phyloP scores from a whole-genome alignment of 2,888 invertebrate species.

The Drosophila meridionalis region DNA sequence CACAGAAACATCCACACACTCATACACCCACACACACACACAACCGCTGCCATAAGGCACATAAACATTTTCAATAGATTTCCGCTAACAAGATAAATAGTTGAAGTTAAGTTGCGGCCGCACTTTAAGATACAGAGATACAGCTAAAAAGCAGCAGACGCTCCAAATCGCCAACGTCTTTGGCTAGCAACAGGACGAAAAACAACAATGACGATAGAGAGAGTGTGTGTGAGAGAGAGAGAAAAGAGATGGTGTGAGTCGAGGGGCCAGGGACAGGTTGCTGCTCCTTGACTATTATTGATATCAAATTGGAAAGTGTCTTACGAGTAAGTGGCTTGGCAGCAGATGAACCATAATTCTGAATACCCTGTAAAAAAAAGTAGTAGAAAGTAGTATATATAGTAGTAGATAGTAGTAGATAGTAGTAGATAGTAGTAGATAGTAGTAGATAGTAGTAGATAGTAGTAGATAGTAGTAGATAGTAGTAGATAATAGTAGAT shows the following conservation, averaged over 20 bases:
- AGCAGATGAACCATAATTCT: slow-evolving; percentile 6
- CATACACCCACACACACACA: background rate
- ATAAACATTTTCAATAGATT: slow-evolving; percentile 79
- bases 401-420: too few relatives aligned
- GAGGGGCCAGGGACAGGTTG: slow-evolving; percentile 4
- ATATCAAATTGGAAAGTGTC: slow-evolving; percentile 80
- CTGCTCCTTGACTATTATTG: slow-evolving; percentile 67
- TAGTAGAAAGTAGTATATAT: background rate
- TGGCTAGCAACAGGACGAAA: slow-evolving; percentile 19
- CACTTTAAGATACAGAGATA: slow-evolving; percentile 62
- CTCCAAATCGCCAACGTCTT: slow-evolving; percentile 49
- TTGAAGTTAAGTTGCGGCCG: slow-evolving; percentile 58
- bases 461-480: too few relatives aligned
- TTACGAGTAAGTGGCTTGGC: slow-evolving; percentile 60
- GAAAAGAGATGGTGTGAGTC: background rate
- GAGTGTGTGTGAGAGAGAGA: too few relatives aligned
- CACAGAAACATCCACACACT: background rate
- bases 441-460: too few relatives aligned
- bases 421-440: too few relatives aligned
- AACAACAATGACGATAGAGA: background rate
- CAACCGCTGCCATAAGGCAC: slow-evolving; percentile 34
- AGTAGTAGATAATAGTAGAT: too few relatives aligned
- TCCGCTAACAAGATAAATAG: slow-evolving; percentile 80
- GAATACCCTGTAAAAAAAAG: slow-evolving; percentile 4
- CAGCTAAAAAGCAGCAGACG: slow-evolving; percentile 60